Evolutionary conservation across 2,113 vertebrate species (phyloP), one percentile per base, ranked within the genome.

Genomic region (Columba janthina): DNA sequence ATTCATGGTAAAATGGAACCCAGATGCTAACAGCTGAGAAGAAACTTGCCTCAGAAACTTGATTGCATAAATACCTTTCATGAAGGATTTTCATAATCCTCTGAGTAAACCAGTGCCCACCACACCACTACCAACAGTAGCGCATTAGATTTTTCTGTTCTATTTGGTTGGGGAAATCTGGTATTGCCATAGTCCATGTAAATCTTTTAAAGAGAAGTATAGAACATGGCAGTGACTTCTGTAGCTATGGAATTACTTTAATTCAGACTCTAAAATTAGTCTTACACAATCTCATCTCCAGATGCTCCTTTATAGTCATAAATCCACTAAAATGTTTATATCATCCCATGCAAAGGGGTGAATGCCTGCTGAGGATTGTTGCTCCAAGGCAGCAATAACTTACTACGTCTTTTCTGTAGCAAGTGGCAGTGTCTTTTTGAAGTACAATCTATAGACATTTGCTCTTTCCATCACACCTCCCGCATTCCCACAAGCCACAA

Each of bases 271-370:
- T 90, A 94, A 94, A 96, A 94, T 96, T 93, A 96, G 89, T 93
- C 84, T 96, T 97, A 88, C 84, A 93, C 95, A 96, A 96, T 96
- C 92, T 95, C 93, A 96, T 97, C 94, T 95, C 95, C 96, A 97
- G 94, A 97, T 97, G 94, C 86, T 95, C 80, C 69, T 90, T 95
- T 86, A 90, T 71, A 70, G 72, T 90, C 79, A 95, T 88, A 94
- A 95, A 96, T 95, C 84, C 89, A 91, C 94, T 92, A 64, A 94
- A 93, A 94, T 92, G 42, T 94, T 96, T 95, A 94, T 96, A 96
- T 78, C 93, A 91, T 97, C 91, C 78, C 76, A 92, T 72, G 93
- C 66, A 94, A 95, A 92, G 70, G 85, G 70, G 77, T 46, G 66
- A 87, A 82, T 85, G 89, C 87, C 84, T 94, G 94, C 89, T 96